Evolutionary conservation across 2,113 vertebrate species (phyloP).

Genomic region (Epinephelus lanceolatus): DNA sequence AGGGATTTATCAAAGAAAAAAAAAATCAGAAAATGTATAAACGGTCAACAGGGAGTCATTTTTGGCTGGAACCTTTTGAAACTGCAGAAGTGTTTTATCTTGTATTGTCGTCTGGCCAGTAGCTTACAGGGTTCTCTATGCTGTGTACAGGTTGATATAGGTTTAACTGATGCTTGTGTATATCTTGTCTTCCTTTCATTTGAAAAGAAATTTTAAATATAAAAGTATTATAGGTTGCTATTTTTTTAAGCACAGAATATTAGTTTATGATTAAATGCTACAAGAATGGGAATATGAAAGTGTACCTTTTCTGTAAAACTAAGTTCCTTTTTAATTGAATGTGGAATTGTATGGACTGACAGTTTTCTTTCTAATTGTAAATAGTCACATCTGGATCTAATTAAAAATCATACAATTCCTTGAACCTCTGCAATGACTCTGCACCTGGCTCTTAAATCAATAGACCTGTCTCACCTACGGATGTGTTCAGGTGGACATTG

Average conservation of each 20-base stretch:
- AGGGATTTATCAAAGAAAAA: constrained; percentile 73
- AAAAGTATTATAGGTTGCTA: constrained; percentile 92
- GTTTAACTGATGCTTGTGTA: constrained; percentile 89
- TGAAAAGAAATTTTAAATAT: constrained; percentile 90
- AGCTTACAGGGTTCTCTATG: constrained; percentile 81
- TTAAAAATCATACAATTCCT: constrained; percentile 82
- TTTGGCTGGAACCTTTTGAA: constrained; percentile 72
- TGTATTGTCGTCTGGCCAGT: constrained; percentile 81
- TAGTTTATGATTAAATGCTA: constrained; percentile 81
- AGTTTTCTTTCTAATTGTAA: constrained; percentile 83
- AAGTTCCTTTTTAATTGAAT: constrained; percentile 79
- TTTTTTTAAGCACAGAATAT: constrained; percentile 87
- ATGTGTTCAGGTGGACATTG: neutral
- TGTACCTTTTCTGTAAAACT: constrained; percentile 76
- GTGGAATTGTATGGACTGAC: constrained; percentile 79
- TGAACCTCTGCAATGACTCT: constrained; percentile 28
- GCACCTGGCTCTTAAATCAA: constrained; percentile 1
- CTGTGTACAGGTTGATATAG: constrained; percentile 88
- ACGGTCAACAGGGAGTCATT: constrained; percentile 79
- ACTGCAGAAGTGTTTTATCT: constrained; percentile 70
- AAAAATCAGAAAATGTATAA: constrained; percentile 61
- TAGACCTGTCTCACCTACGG: neutral
- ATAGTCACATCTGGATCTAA: constrained; percentile 81
- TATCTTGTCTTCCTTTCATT: constrained; percentile 89
- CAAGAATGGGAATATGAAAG: constrained; percentile 74